Conservation (phyloP, 2,113 vertebrate genomes). For the Rostratula benghalensis region DNA sequence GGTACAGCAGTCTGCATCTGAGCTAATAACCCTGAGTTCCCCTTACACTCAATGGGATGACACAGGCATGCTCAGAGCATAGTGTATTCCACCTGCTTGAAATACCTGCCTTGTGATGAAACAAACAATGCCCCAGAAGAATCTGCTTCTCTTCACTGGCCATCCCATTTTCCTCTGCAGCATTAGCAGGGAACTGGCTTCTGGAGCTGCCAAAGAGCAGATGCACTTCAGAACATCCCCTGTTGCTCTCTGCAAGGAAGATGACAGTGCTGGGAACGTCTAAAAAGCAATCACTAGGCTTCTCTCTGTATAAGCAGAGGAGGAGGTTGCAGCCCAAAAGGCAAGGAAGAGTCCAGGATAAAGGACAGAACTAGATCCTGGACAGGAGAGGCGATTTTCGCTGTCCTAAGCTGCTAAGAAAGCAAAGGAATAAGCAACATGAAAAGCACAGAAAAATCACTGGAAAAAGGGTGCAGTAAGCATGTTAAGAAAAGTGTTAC, state of each 20-base stretch:
- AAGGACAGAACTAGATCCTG: not conserved
- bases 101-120: not conserved
- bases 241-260: not conserved
- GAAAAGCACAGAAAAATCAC: not conserved
- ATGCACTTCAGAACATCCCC: not conserved
- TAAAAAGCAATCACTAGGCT: not conserved
- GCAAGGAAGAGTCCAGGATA: not conserved
- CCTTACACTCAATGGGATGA: not conserved
- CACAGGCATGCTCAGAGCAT: not conserved
- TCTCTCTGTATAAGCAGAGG: not conserved
- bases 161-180: not conserved
- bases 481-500: not conserved
- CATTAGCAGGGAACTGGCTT: not conserved
- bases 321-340: not conserved
- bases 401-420: not conserved
- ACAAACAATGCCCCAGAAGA: not conserved
- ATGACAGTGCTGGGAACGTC: not conserved
- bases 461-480: not conserved
- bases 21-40: not conserved
- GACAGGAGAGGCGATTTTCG: not conserved
- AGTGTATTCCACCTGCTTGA: not conserved
- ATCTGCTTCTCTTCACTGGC: not conserved
- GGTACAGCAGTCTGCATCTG: not conserved
- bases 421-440: not conserved
- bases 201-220: not conserved